A percentile compares a stretch with the other conserved stretches of the same genome.
Conservation (phyloP, 2,797 vertebrate genomes). For the Falco novaeseelandiae region DNA sequence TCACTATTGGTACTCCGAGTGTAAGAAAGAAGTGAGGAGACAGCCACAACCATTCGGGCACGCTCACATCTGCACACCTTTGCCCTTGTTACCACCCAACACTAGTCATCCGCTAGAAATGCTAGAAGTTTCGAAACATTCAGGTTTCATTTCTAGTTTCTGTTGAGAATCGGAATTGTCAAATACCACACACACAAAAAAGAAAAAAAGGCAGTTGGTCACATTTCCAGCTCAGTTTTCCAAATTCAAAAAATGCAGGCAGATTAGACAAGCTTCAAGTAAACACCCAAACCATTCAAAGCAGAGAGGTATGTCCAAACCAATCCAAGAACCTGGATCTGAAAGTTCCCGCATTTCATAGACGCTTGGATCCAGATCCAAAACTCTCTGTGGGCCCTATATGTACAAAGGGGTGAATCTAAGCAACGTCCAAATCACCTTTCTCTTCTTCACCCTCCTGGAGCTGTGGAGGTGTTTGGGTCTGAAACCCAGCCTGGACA, state of each 20-base stretch:
- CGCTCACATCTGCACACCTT: not conserved
- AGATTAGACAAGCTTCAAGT: not conserved
- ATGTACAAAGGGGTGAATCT: not conserved
- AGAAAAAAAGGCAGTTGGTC: not conserved
- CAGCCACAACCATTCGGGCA: not conserved
- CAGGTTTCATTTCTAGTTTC: not conserved
- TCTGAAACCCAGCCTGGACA: not conserved
- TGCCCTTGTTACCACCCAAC: not conserved
- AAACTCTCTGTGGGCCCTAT: not conserved
- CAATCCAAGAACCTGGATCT: not conserved
- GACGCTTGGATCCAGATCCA: not conserved
- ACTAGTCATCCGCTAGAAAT: not conserved
- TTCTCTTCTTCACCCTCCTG: not conserved
- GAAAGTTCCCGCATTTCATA: not conserved
- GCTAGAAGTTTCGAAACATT: not conserved
- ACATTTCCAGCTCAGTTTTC: not conserved
- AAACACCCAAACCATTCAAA: constrained; percentile 34
- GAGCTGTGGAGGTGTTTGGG: not conserved
- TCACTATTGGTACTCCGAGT: not conserved
- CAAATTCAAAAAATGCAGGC: not conserved
- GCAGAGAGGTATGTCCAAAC: constrained; percentile 6
- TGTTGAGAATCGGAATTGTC: not conserved
- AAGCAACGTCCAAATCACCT: not conserved
- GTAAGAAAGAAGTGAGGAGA: not conserved
- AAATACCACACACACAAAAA: not conserved